Base-by-base conservation (phyloP, 2,797 vertebrate species). In the Garrulus glandarius region DNA sequence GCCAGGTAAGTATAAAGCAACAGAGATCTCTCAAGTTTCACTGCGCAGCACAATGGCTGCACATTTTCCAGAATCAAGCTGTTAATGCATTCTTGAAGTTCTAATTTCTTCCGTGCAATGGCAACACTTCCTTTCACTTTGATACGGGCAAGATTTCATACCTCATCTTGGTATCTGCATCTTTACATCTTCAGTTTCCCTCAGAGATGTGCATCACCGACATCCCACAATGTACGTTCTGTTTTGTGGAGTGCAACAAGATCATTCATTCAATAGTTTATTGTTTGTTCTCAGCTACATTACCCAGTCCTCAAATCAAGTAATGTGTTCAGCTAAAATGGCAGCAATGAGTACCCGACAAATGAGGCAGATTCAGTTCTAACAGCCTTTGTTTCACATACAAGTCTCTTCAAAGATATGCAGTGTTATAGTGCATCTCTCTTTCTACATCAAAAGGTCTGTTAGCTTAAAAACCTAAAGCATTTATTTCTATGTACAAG, bases 131-230 rank as follows among this genome's bases (percentile, higher is more conserved):
- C 67, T 79, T 92, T 84, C 59, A 44, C 72, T 89, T 76, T 22
- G 43, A 55, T 76, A 67, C 23, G 22, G 93, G 52, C 95, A 89
- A 88, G 41, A 93, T 92, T 94, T 95, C 94, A 64, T 84, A 57
- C 67, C 77, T 72, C 47, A 64, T 87, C 83, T 95, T 77, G 63
- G 39, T 90, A 56, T 86, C 89, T 92, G 37, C 59, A 81, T 84
- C 93, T 89, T 88, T 87, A 90, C 43, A 92, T 93, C 94, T 88
- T 94, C 49, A 77, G 74, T 95, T 93, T 96, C 93, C 63, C 74
- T 52, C 39, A 52, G 78, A 87, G 93, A 75, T 68, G 61, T 88
- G 85, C 89, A 87, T 90, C 83, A 68, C 60, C 0, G 5, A 76
- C 87, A 87, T 59, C 44, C 67, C 63, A 96, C 93, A 96, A 92